phyloP scores from a whole-genome alignment of 2,113 vertebrate genomes.

The Paratilapia polleni region DNA sequence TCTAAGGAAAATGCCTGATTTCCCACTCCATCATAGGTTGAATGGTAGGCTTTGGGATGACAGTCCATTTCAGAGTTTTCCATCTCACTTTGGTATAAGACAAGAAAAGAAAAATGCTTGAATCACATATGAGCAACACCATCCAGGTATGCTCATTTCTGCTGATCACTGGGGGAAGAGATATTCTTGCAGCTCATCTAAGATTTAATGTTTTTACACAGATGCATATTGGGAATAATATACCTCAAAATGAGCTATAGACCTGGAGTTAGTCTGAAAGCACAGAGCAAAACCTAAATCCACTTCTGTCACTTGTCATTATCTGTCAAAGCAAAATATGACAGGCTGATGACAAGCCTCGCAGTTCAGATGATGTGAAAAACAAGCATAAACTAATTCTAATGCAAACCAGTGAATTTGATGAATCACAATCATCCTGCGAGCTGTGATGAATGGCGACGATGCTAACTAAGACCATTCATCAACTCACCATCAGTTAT shows the following conservation, averaged over 20 bases:
- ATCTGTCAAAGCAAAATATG: slow-evolving; percentile 35
- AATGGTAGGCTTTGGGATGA: slow-evolving; percentile 45
- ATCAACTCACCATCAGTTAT: slow-evolving; percentile 72
- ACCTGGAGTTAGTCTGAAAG: background rate
- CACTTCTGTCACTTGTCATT: slow-evolving; percentile 43
- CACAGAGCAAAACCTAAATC: slow-evolving; percentile 19
- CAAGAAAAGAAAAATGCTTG: slow-evolving; percentile 27
- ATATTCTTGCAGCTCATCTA: background rate
- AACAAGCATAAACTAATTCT: slow-evolving; percentile 61
- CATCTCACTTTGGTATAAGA: slow-evolving; percentile 40
- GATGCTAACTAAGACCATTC: slow-evolving; percentile 72
- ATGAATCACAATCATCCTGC: slow-evolving; percentile 61
- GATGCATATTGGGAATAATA: background rate
- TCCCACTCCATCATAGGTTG: slow-evolving; percentile 56
- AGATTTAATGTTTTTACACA: background rate
- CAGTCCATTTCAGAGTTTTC: slow-evolving; percentile 59
- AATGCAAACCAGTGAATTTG: slow-evolving; percentile 59
- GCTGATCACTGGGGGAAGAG: slow-evolving; percentile 18
- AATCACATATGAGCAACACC: slow-evolving; percentile 21
- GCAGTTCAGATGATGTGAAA: slow-evolving; percentile 36
- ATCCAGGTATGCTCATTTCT: background rate
- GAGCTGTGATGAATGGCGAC: slow-evolving; percentile 62
- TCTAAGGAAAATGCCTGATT: slow-evolving; percentile 58
- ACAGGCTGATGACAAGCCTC: slow-evolving; percentile 45
- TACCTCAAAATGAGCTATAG: background rate